Base-by-base conservation (phyloP, 2,797 vertebrate genomes). In the Enteromius thamalakanensis region DNA sequence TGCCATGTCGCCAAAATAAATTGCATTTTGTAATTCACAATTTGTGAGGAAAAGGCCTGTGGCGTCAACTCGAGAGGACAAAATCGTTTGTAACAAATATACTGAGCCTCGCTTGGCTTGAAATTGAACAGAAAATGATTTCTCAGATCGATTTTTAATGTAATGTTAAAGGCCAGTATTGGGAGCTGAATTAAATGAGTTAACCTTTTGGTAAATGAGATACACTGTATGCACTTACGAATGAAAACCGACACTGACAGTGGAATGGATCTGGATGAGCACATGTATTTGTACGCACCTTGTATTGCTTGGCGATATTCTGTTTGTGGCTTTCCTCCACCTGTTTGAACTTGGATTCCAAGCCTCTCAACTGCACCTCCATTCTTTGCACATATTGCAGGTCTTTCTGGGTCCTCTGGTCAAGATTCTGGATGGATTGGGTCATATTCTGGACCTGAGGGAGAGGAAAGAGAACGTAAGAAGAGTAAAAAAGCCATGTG, bases 381-480 rank as follows among this genome's bases (percentile, higher is more conserved):
- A 99, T 99, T 89, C 95, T 96, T 92, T 98, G 97, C 67, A 99
- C 97, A 0, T 98, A 98, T 90, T 98, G 96, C 85, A 98, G 90
- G 89, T 99, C 98, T 71, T 96, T 95, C 86, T 98, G 97, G 9
- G 97, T 98, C 82, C 97, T 89, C 92, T 97, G 96, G 91, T 98
- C 97, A 93, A 99, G 90, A 81, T 96, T 96, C 89, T 97, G 96
- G 80, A 99, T 98, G 62, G 97, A 98, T 87, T 97, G 97, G 79
- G 96, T 98, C 97, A 99, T 98, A 87, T 98, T 99, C 87, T 98
- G 97, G 89, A 99, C 97, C 97, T 99, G 93, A 21, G 90, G 32
- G 29, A 81, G 29, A 40, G 23, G 29, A 71, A 32, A 60, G 23
- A 19, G 12, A 32, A 68, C 32, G 47, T 47, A 34, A 19, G 32